Evolutionary conservation across 2,113 vertebrate genomes (phyloP).

Genomic region (Ia io): DNA sequence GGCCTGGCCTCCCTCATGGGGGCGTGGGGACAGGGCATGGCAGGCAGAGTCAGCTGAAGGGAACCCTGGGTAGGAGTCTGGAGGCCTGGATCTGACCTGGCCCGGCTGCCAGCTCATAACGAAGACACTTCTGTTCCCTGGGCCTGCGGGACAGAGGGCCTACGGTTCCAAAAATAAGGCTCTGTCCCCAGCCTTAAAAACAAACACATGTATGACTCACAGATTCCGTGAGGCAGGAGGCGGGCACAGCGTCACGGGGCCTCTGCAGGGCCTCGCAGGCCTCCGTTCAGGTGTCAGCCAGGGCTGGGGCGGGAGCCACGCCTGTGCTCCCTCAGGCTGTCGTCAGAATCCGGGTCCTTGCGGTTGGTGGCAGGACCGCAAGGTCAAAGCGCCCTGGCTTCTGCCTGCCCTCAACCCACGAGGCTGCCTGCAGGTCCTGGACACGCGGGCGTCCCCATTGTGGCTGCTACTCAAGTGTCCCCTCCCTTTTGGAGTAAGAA

Average conservation of each 20-base stretch:
- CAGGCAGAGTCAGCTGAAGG: neutral
- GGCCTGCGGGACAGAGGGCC: neutral
- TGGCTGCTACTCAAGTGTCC: neutral
- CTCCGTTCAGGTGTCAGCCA: neutral
- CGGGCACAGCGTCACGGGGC: neutral
- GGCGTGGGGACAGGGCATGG: neutral
- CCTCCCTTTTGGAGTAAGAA: neutral
- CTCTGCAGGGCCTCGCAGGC: neutral
- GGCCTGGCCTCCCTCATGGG: neutral
- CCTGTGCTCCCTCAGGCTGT: neutral
- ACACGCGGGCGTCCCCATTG: neutral
- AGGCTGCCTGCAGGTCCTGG: neutral
- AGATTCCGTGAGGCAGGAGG: neutral
- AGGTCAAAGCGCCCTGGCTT: neutral
- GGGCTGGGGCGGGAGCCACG: neutral
- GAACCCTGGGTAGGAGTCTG: neutral
- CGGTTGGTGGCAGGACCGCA: neutral
- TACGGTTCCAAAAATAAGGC: neutral
- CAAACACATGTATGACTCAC: neutral
- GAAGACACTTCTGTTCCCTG: neutral
- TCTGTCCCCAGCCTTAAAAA: neutral
- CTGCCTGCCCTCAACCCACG: neutral
- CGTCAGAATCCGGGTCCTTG: neutral
- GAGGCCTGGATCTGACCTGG: neutral
- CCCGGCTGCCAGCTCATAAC: neutral